Evolutionary conservation across 2,888 invertebrate species (phyloP), one percentile per base, ranked within the genome.

Genomic region (Julus scandinavius): DNA sequence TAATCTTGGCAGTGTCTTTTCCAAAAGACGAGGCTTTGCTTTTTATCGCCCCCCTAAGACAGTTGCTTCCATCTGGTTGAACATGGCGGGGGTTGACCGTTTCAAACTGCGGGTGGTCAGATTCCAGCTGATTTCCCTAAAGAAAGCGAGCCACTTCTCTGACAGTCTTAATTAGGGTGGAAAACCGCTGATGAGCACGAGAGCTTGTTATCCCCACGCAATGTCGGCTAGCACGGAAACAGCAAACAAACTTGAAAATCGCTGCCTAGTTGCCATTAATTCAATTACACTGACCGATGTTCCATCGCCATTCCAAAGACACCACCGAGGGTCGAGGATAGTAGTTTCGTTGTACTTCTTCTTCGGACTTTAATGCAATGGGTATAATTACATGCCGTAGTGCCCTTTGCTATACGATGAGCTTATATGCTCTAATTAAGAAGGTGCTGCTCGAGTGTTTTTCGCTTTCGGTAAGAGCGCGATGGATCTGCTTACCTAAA

Each of bases 91-190:
- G 9, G 49, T 9, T 49, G 49, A 49, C 49, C 49, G 54, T 13
- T 9, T 2, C 54, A 6, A 54, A 54, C 54, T 15, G 15, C 54
- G 54, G 54, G 54, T 54, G 54, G 58, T n/a, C 58, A 58, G 2
- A 11, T 58, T 58, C 58, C 58, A 3, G 58, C n/a, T 58, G 58
- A 58, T 58, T 58, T 58, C 58, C 58, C 58, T 58, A 58, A 58
- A 58, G 58, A 58, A 1, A 2, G 58, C n/a, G 58, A 9, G n/a
- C 3, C 58, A 58, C 58, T n/a, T 58, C 15, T 58, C 58, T n/a
- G 58, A 58, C 58, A 58, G 58, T 5, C 58, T 58, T 58, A 58
- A 58, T 58, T 58, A 58, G n/a, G 58, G 58, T n/a, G 58, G 58
- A 11, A 58, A 58, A 58, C 58, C 58, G 58, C 58, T 58, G 58